These are phyloP conservation scores for Triplophysa dalaica DNA, from an alignment of 2,113 vertebrate genomes.

Conservation along the genomic window DNA sequence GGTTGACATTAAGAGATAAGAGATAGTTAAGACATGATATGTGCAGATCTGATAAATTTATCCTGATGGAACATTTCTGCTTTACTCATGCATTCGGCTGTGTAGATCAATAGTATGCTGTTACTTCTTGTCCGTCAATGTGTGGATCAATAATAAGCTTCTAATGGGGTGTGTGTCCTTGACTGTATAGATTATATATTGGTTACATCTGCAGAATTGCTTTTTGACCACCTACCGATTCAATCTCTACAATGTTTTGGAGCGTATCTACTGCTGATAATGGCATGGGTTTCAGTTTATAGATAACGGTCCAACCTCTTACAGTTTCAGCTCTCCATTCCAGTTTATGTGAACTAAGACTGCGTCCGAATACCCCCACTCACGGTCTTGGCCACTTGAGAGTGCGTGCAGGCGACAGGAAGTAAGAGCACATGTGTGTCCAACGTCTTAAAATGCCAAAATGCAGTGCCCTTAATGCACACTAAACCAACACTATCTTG, in stretches of 20 bases:
- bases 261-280: slow-evolving; percentile 15
- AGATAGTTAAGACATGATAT: background rate
- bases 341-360: no score
- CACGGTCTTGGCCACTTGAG: no score
- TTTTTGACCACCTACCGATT: slow-evolving; percentile 28
- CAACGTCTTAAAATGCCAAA: no score
- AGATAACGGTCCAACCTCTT: background rate
- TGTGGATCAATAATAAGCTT: slow-evolving; percentile 14
- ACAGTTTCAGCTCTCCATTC: background rate
- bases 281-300: background rate
- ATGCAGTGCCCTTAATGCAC: no score
- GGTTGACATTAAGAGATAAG: slow-evolving; percentile 27
- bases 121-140: background rate
- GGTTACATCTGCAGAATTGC: background rate
- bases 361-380: no score
- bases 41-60: background rate
- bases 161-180: slow-evolving; percentile 15
- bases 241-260: slow-evolving; percentile 11
- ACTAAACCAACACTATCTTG: no score
- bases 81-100: background rate
- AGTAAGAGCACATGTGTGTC: no score
- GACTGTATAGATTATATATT: slow-evolving; percentile 27
- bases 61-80: background rate
- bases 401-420: no score
- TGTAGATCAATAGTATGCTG: background rate